Base-by-base conservation (phyloP, 2,797 vertebrate species). In the Mormyrus hasselquistii region DNA sequence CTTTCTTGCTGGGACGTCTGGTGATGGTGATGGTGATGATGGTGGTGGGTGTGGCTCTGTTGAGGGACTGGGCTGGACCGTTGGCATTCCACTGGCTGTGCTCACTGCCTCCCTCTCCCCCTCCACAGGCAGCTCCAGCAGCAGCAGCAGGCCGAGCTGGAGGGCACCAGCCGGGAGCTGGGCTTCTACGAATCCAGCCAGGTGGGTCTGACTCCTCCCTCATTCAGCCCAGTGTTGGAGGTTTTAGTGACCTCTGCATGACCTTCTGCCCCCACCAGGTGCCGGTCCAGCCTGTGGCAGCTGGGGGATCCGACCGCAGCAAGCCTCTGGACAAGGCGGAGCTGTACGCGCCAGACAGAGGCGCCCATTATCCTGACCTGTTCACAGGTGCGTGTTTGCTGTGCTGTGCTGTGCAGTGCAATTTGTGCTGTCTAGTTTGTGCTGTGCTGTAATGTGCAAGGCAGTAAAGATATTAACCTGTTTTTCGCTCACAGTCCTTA, bases 261-360 rank as follows among this genome's bases (percentile, higher is more conserved):
- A 76, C 88, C 47, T 9, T 14, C 5, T 29, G 4, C 1, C 29
- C 34, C 41, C 22, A 22, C 87, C 93, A 97, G 97, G 96, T 97
- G 55, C 93, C 96, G 0, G 95, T 96, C 25, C 98, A 97, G 93
- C 89, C 97, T 0, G 96, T 97, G 89, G 92, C 94, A 0, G 91
- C 96, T 0, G 93, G 94, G 14, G 96, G 95, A 29, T 93, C 96
- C 0, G 97, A 98, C 90, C 97, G 96, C 92, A 94, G 92, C 93
- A 98, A 98, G 79, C 93, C 94, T 82, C 88, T 97, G 57, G 98
- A 98, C 90, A 99, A 99, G 91, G 96, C 96, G 6, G 93, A 94
- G 84, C 92, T 98, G 0, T 98, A 97, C 88, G 89, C 89, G 12
- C 94, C 97, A 90, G 96, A 97, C 73, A 88, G 95, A 88, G 96